phyloP scores from a whole-genome alignment of 2,113 vertebrate species.

The Rostratula benghalensis region DNA sequence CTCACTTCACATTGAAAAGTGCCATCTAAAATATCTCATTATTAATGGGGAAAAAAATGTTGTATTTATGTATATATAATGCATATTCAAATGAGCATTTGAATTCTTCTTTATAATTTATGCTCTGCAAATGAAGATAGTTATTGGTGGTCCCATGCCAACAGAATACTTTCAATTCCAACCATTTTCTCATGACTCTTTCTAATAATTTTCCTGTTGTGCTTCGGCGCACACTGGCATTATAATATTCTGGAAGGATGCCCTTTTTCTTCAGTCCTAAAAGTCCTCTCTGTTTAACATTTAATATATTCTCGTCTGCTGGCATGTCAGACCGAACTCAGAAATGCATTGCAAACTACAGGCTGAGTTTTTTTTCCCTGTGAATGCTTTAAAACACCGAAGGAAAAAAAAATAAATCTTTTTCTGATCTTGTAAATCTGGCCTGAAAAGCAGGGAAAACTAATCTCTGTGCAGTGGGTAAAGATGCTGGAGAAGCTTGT shows the following conservation, averaged over 20 bases:
- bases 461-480: neutral
- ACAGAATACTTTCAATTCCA: neutral
- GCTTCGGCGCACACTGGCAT: neutral
- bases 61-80: neutral
- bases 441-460: neutral
- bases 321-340: neutral
- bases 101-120: neutral
- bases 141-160: neutral
- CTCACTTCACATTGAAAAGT: neutral
- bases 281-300: neutral
- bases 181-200: neutral
- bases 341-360: neutral
- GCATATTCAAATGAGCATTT: neutral
- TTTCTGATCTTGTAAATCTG: neutral
- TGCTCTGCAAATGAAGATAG: neutral
- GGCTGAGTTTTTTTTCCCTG: neutral
- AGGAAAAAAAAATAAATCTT: neutral
- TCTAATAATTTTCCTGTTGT: neutral
- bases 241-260: neutral
- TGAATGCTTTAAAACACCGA: neutral
- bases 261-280: neutral
- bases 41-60: neutral
- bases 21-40: neutral
- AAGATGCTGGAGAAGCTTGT: neutral
- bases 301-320: neutral